Conservation (phyloP, 2,888 invertebrate species). For the Eucera pruinosa region DNA sequence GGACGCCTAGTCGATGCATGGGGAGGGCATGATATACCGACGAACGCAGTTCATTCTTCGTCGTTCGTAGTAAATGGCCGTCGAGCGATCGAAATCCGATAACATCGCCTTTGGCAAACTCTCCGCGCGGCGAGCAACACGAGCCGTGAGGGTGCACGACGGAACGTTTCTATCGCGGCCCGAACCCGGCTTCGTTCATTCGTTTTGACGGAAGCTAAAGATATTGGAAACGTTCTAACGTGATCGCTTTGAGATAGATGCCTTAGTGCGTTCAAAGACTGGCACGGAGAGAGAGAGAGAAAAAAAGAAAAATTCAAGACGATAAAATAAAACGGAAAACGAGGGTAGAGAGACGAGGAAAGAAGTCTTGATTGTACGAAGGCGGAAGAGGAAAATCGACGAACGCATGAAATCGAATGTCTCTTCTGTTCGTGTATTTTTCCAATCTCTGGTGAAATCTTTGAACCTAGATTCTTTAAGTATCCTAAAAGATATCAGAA, state of each 20-base stretch:
- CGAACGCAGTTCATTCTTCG: conserved; percentile 63
- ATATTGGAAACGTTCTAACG: conserved; percentile 69
- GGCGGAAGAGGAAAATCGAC: conserved; percentile 27
- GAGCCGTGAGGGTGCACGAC: conserved; percentile 34
- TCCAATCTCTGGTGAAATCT: conserved; percentile 34
- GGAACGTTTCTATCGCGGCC: conserved; percentile 55
- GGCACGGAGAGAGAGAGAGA: conserved; percentile 2
- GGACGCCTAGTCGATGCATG: conserved; percentile 53
- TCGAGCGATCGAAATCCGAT: conserved; percentile 67
- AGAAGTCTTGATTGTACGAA: conserved; percentile 39
- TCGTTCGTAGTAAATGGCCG: conserved; percentile 60
- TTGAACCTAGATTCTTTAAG: conserved; percentile 28
- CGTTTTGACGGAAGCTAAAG: conserved; percentile 70
- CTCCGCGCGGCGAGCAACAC: conserved; percentile 48
- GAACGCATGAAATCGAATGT: conserved; percentile 40
- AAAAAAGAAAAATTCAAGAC: conserved; percentile 17
- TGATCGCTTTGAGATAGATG: conserved; percentile 60
- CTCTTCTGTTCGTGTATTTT: conserved; percentile 26
- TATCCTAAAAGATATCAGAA: conserved; percentile 7
- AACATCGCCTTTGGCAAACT: conserved; percentile 66
- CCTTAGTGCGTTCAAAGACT: conserved; percentile 19
- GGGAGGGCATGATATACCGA: conserved; percentile 46
- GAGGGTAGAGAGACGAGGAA: not conserved
- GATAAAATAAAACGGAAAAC: conserved; percentile 47
- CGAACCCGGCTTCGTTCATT: conserved; percentile 44